Evolutionary conservation across 2,797 vertebrate species (phyloP).

Genomic region (Enteromius viviparus): DNA sequence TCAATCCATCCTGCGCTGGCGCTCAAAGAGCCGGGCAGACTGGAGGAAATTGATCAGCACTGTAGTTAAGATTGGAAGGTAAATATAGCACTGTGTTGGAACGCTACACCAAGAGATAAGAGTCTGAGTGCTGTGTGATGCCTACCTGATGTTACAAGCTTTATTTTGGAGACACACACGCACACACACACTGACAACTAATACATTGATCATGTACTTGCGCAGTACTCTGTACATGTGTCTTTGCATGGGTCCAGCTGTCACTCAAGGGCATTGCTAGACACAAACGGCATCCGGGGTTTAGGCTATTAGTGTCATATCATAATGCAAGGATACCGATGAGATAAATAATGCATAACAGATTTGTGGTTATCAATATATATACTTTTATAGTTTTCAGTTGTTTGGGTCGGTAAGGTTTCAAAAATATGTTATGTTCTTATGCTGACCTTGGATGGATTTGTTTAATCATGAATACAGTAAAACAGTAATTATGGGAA

Average conservation of each 20-base stretch:
- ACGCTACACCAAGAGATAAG: slow-evolving; percentile 51
- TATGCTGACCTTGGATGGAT: background rate
- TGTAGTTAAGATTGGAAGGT: slow-evolving; percentile 59
- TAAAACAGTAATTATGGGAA: background rate
- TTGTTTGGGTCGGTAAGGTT: background rate
- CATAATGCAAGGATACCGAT: background rate
- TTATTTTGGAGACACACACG: slow-evolving; percentile 48
- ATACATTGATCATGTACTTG: slow-evolving; percentile 50
- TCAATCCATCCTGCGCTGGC: slow-evolving; percentile 59
- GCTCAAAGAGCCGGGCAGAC: slow-evolving; percentile 46
- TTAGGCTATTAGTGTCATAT: slow-evolving; percentile 1
- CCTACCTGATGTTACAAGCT: slow-evolving; percentile 43
- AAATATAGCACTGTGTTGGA: slow-evolving; percentile 59
- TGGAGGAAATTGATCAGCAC: slow-evolving; percentile 57
- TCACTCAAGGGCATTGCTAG: slow-evolving; percentile 28
- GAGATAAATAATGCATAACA: background rate
- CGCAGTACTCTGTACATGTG: slow-evolving; percentile 34
- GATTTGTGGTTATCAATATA: background rate
- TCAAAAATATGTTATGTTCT: background rate
- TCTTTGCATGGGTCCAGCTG: slow-evolving; percentile 42
- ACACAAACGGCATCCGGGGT: slow-evolving; percentile 15
- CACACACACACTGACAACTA: slow-evolving; percentile 34
- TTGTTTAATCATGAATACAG: background rate
- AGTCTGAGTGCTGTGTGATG: slow-evolving; percentile 41
- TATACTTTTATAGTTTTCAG: background rate